Base-by-base conservation (phyloP, 2,797 vertebrate species). In the Anguilla anguilla region DNA sequence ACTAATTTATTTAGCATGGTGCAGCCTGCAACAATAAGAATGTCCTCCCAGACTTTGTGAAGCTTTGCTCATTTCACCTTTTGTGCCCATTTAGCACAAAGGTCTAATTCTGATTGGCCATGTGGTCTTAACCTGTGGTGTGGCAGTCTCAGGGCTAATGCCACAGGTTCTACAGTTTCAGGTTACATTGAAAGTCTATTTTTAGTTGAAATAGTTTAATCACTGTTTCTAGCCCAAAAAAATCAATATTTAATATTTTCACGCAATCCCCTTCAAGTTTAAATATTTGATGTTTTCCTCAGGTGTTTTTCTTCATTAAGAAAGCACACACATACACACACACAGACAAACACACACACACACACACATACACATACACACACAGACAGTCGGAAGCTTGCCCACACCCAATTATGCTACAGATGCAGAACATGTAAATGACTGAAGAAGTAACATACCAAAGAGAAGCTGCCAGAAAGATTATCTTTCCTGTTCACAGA, bases 211-310 rank as follows among this genome's bases (percentile, higher is more conserved):
- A 84, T 35, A 77, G 86, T 91, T 89, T 67, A 87, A 92, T 93
- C 89, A 57, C 88, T 89, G 79, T 87, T 83, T 88, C 91, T 25
- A 72, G 6, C 84, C 86, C 85, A 67, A 83, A 64, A 83, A 93
- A 92, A 94, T 95, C 93, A 92, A 94, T 95, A 93, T 91, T 92
- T 94, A 89, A 92, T 95, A 85, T 88, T 89, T 91, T 92, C 84
- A 86, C 91, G 88, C 92, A 92, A 93, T 91, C 91, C 85, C 81
- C 61, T 87, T 89, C 69, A 88, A 86, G 85, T 53, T 86, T 85
- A 69, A 89, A 92, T 90, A 88, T 89, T 31, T 35, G 74, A 85
- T 35, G 7, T 1, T 59, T 91, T 89, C 64, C 46, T 25, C 43
- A 25, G 43, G 39, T 81, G 77, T 57, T 84, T 83, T 84, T 49